Base-by-base conservation (phyloP, 2,888 invertebrate genomes). In the Andrena bucephala region DNA sequence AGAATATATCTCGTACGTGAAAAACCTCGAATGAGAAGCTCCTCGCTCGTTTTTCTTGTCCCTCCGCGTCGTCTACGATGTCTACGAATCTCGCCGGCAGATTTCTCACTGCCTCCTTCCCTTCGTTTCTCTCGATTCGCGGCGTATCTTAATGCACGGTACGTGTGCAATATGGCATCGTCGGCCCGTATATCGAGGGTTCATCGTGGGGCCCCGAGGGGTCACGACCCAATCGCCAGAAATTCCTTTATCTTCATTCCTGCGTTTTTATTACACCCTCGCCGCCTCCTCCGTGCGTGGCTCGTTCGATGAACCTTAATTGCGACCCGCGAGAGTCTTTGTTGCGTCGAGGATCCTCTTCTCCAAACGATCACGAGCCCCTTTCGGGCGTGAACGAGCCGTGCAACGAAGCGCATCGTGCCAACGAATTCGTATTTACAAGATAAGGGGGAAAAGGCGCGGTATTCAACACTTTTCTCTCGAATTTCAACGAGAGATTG, bases 181-280 rank as follows among this genome's bases (percentile, higher is more conserved):
- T 48, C 71, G 71, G 77, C 74, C 73, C 84, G 84, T 79, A 75
- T 79, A 85, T 85, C 85, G 68, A 75, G 77, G 70, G 85, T 85
- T 85, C 85, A 85, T 85, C 77, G 76, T 65, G 73, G 66, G 80
- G 82, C 54, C 81, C 71, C 67, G 57, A n/a, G 52, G 72, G 85
- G 85, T 85, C 85, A 77, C 72, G 85, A 85, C 85, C 85, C 85
- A 62, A 84, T 85, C 85, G 78, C 85, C 89, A 86, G 89, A 89
- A 89, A 89, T 89, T 87, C 89, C 79, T 84, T 86, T 87, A 87
- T 87, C 87, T 83, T 86, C 86, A 84, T 84, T 86, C 79, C 68
- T 75, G 50, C 78, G 69, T 86, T 84, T 87, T 88, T 85, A 88
- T 89, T 88, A 87, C 78, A 77, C 79, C 73, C 76, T 74, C 63